phyloP scores from a whole-genome alignment of 2,797 vertebrate genomes.

The Dicrostonyx torquatus region DNA sequence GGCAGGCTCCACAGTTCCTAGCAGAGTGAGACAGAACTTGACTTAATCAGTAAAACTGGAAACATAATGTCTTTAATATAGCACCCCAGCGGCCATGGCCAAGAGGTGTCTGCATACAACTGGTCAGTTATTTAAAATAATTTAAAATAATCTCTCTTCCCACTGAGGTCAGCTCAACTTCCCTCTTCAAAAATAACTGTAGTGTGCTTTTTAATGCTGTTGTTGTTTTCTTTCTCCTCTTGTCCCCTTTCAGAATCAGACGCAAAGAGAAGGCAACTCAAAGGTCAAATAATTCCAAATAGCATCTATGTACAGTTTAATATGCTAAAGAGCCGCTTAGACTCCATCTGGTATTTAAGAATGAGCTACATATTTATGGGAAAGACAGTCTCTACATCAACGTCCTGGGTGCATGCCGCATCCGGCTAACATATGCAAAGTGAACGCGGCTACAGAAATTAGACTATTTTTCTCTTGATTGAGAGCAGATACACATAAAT shows the following conservation, averaged over 20 bases:
- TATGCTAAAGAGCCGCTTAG: slow-evolving; percentile 71
- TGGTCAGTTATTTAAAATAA: not conserved
- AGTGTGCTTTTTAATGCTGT: not conserved
- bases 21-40: slow-evolving; percentile 7
- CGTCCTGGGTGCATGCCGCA: slow-evolving; percentile 79
- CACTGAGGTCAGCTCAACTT: not conserved
- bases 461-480: slow-evolving; percentile 83
- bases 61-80: not conserved
- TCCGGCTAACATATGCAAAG: slow-evolving; percentile 85
- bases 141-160: not conserved
- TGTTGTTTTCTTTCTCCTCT: not conserved
- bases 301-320: slow-evolving; percentile 24
- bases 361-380: slow-evolving; percentile 81
- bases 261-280: slow-evolving; percentile 57
- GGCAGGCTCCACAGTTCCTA: not conserved
- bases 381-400: slow-evolving; percentile 80
- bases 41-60: not conserved
- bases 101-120: not conserved
- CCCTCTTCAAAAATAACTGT: slow-evolving; percentile 18
- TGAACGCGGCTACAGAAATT: slow-evolving; percentile 81
- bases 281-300: slow-evolving; percentile 69
- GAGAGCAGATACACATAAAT: slow-evolving; percentile 85
- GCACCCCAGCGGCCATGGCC: not conserved
- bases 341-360: slow-evolving; percentile 84
- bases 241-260: slow-evolving; percentile 29